Base-by-base conservation (phyloP, 2,888 invertebrate species). In the Agonopterix arenella region DNA sequence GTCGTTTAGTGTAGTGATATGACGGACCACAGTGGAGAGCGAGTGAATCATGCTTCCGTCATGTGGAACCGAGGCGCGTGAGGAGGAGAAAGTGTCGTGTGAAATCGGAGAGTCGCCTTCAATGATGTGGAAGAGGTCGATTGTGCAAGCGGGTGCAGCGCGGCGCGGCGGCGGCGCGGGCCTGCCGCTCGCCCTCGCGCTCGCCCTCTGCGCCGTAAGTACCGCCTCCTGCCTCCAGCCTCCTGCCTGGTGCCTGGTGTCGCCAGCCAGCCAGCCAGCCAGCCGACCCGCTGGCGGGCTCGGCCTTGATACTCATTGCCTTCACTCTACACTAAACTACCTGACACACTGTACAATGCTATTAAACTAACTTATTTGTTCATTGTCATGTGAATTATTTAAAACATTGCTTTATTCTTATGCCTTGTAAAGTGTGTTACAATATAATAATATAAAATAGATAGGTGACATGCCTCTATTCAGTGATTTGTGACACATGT, bases 81-180 rank as follows among this genome's bases (percentile, higher is more conserved):
- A 68, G 61, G 69, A 81, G 80, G 88, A 88, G 88, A 88, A 88
- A 88, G 88, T 88, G 81, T 83, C 82, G 75, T 72, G 72, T 83
- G 84, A 85, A 84, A 83, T 84, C 81, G 66, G 66, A 76, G 79
- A 80, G 76, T 84, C 69, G 79, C 84, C 84, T 85, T 83, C 85
- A 82, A 79, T 86, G 85, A 88, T 85, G 88, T 88, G 86, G 88
- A 86, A 83, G 85, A 85, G 83, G 84, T 80, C 82, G 82, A 82
- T 86, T 86, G 86, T 84, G 88, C 88, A 86, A 88, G 82, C 73
- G 70, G 68, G 61, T 55, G 58, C 68, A 61, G 66, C 66, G 60
- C 69, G 71, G 64, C 63, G 68, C 53, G 52, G 65, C 50, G 60
- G 64, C 67, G 40, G 40, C 65, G 70, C 74, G 68, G 68, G 69